phyloP scores from a whole-genome alignment of 2,797 vertebrate genomes.

The Neosilurus mollespiculum region DNA sequence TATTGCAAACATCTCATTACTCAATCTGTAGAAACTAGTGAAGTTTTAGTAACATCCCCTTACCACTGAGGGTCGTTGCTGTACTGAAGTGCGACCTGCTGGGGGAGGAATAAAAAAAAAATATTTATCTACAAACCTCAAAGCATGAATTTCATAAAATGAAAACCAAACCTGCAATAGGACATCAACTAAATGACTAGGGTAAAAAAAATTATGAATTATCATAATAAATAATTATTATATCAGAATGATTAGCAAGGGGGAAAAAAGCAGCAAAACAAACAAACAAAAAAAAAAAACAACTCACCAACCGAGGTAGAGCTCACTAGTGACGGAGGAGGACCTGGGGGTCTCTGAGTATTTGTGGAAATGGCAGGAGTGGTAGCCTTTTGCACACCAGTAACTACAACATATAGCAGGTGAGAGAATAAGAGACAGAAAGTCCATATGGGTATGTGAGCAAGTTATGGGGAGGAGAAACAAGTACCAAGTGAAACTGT shows the following conservation, averaged over 20 bases:
- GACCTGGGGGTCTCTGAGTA: constrained; percentile 59
- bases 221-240: too few species aligned
- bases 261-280: background rate
- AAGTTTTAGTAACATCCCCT: constrained; percentile 1
- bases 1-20: background rate
- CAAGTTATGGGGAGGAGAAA: background rate
- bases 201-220: background rate
- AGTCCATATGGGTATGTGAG: background rate
- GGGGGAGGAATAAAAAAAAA: background rate
- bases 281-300: too few species aligned
- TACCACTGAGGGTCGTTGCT: constrained; percentile 42
- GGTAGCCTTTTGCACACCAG: constrained; percentile 74
- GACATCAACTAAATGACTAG: background rate
- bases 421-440: background rate
- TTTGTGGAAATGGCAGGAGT: constrained; percentile 49
- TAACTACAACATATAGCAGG: constrained; percentile 63
- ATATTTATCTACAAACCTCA: background rate
- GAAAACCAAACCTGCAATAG: background rate
- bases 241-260: background rate
- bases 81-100: constrained; percentile 1
- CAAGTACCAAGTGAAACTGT: background rate
- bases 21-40: background rate
- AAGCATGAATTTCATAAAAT: background rate
- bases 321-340: constrained; percentile 61
- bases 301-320: constrained; percentile 65